Conservation (phyloP, 2,888 invertebrate species). For the Ormyrus labotus region DNA sequence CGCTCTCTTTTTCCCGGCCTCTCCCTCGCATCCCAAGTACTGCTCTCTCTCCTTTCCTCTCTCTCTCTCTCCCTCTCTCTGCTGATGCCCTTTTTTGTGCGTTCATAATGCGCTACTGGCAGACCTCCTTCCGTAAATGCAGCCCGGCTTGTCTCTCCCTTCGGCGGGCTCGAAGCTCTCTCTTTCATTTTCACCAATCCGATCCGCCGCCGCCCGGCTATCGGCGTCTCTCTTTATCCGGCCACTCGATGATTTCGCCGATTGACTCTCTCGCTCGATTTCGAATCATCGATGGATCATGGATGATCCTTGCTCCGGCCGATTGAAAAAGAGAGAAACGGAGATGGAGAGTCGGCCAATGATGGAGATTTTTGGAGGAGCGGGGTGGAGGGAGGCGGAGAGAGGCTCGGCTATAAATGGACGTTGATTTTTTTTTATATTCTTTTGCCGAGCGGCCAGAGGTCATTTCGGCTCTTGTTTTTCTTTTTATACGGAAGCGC, state of each 20-base stretch:
- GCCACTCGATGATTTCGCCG: slow-evolving; percentile 58
- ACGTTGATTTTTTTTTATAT: slow-evolving; percentile 58
- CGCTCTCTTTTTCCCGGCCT: slow-evolving; percentile 58
- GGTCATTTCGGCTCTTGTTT: slow-evolving; percentile 36
- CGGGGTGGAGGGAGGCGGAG: slow-evolving; percentile 48
- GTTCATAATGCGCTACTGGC: slow-evolving; percentile 15
- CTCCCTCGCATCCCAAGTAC: slow-evolving; percentile 51
- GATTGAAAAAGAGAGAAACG: slow-evolving; percentile 36
- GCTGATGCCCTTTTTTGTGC: slow-evolving; percentile 56
- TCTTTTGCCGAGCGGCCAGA: slow-evolving; percentile 1
- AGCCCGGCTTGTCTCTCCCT: slow-evolving; percentile 52
- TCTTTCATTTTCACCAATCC: slow-evolving; percentile 58
- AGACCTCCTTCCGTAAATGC: slow-evolving; percentile 28
- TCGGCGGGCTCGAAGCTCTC: slow-evolving; percentile 11
- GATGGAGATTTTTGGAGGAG: slow-evolving; percentile 13
- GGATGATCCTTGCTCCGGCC: slow-evolving; percentile 48
- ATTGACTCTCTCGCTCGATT: slow-evolving; percentile 56
- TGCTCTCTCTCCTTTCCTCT: slow-evolving; percentile 10
- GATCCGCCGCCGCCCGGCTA: slow-evolving; percentile 59
- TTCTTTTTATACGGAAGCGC: not conserved
- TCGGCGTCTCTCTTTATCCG: slow-evolving; percentile 53
- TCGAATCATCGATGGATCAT: slow-evolving; percentile 57
- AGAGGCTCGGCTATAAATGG: slow-evolving; percentile 8
- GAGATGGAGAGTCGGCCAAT: not conserved
- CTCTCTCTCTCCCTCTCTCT: slow-evolving; percentile 32